A percentile compares a stretch with the other conserved stretches of the same genome.
These are phyloP conservation scores for Mus minutoides DNA, from an alignment of 2,797 vertebrate genomes.

Conservation along the genomic window DNA sequence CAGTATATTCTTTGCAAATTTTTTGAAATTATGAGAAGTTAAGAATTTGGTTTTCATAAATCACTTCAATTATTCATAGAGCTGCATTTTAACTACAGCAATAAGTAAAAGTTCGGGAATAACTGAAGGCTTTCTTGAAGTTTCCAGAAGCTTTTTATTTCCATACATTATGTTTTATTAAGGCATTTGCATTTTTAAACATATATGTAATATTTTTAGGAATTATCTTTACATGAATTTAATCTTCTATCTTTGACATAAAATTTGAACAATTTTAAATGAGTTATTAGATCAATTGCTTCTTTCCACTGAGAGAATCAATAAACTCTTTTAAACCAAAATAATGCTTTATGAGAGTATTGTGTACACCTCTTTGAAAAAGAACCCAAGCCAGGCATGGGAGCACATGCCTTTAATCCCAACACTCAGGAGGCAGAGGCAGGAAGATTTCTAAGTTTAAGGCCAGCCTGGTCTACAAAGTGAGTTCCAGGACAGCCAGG, in stretches of 20 bases:
- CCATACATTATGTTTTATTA: background rate
- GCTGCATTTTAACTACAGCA: background rate
- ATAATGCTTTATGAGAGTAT: background rate
- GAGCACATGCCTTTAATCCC: no score
- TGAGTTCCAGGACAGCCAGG: no score
- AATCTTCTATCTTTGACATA: constrained; percentile 1
- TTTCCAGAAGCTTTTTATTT: background rate
- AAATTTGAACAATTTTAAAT: background rate
- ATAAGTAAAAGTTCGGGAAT: constrained; percentile 52
- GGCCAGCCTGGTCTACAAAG: no score
- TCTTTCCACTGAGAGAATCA: background rate
- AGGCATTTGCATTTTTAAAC: background rate
- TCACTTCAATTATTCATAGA: background rate
- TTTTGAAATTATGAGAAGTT: constrained; percentile 27
- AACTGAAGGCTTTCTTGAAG: constrained; percentile 1
- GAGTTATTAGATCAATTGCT: background rate
- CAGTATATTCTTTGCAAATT: constrained; percentile 40
- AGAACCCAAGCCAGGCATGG: no score
- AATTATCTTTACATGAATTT: background rate
- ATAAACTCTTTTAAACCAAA: background rate
- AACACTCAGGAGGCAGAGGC: no score
- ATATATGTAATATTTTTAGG: background rate
- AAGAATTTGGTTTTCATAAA: constrained; percentile 24
- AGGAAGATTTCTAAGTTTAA: no score
- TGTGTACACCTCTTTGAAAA: background rate